Conservation (phyloP, 2,113 vertebrate species). For the Pygoscelis adeliae region DNA sequence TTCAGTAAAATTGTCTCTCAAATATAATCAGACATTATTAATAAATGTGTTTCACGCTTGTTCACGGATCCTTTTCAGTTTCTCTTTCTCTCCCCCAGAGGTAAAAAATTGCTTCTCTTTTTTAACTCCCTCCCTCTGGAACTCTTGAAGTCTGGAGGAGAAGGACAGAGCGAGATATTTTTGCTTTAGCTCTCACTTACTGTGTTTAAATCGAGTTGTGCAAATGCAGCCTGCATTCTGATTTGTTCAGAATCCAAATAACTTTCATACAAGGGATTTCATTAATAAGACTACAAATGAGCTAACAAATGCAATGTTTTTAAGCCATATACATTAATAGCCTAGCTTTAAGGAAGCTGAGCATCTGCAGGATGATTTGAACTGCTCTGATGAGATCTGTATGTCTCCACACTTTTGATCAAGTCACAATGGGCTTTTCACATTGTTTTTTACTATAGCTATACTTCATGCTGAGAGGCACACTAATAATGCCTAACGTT, state of each 20-base stretch:
- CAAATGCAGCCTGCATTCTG: not conserved
- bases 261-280: not conserved
- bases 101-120: not conserved
- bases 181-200: not conserved
- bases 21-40: not conserved
- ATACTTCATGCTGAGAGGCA: not conserved
- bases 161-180: not conserved
- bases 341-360: not conserved
- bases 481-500: not conserved
- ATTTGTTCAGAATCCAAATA: not conserved
- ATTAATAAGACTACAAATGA: not conserved
- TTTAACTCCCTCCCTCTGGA: not conserved
- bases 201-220: not conserved
- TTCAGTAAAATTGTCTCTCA: not conserved
- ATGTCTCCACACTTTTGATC: not conserved
- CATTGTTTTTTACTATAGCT: not conserved
- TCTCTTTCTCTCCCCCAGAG: not conserved
- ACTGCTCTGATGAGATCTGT: not conserved
- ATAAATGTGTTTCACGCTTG: not conserved
- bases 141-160: not conserved
- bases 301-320: not conserved
- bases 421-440: not conserved
- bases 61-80: not conserved
- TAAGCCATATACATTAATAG: not conserved
- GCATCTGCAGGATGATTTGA: not conserved